Conservation (phyloP, 2,797 vertebrate species). For the Poeciliopsis paucimaculata region DNA sequence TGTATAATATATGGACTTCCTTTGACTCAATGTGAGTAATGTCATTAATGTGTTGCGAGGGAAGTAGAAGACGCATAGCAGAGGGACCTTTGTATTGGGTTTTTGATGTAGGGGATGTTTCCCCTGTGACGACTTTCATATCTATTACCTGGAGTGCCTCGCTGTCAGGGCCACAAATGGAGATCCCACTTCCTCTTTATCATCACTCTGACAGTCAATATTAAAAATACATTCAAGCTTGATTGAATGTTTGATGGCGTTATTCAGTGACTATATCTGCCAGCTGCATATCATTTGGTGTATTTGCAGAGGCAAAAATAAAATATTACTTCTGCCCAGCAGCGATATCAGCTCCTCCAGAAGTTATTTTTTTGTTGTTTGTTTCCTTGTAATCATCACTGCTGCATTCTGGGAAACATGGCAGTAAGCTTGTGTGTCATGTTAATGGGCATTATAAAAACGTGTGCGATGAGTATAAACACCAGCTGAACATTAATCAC, state of each 20-base stretch:
- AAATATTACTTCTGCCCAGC: constrained; percentile 18
- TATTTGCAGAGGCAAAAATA: constrained; percentile 39
- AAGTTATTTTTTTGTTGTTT: constrained; percentile 11
- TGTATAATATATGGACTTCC: constrained; percentile 44
- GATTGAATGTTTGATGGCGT: constrained; percentile 74
- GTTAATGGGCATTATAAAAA: constrained; percentile 22
- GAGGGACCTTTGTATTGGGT: constrained; percentile 25
- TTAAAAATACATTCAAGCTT: constrained; percentile 76
- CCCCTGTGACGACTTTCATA: constrained; percentile 61
- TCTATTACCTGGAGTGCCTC: constrained; percentile 66
- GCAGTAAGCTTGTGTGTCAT: constrained; percentile 18
- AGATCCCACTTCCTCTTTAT: constrained; percentile 66
- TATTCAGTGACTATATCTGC: constrained; percentile 60
- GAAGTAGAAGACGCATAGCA: constrained; percentile 16
- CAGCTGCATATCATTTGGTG: constrained; percentile 43
- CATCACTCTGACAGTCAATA: constrained; percentile 69
- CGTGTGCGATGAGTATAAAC: neutral
- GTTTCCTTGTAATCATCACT: neutral
- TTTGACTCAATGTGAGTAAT: constrained; percentile 43
- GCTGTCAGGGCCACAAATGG: constrained; percentile 56
- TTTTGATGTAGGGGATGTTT: constrained; percentile 59
- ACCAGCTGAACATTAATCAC: constrained; percentile 38
- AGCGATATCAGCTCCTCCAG: constrained; percentile 5
- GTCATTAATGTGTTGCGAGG: constrained; percentile 45
- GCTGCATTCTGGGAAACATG: constrained; percentile 23